phyloP scores from a whole-genome alignment of 2,797 vertebrate species.

The Loriculus beryllinus region DNA sequence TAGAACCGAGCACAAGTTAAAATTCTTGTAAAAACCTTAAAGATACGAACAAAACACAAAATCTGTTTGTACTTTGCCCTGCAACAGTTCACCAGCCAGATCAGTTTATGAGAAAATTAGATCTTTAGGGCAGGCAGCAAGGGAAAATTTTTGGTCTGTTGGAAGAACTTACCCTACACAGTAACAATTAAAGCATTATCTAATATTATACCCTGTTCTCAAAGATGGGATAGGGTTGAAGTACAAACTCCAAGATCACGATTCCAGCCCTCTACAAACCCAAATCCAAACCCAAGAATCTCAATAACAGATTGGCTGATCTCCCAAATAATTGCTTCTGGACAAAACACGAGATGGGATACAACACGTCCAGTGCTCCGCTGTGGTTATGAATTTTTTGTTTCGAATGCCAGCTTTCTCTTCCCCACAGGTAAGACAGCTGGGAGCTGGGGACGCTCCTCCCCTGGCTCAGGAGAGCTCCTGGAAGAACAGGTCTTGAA shows the following conservation, averaged over 20 bases:
- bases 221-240: neutral
- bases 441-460: neutral
- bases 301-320: neutral
- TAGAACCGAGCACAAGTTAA: neutral
- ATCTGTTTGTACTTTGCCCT: neutral
- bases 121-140: neutral
- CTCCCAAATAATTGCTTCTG: neutral
- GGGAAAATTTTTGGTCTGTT: neutral
- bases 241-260: neutral
- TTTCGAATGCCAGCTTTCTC: neutral
- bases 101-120: neutral
- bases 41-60: neutral
- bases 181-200: constrained; percentile 14
- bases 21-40: neutral
- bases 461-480: neutral
- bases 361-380: neutral
- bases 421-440: neutral
- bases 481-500: neutral
- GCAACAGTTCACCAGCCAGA: neutral
- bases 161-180: neutral
- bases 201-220: neutral
- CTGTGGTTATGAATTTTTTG: neutral
- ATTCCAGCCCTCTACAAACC: neutral
- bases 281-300: neutral
- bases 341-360: neutral